Conservation (phyloP, 1,140 invertebrate genomes). For the Calliphora vicina region DNA sequence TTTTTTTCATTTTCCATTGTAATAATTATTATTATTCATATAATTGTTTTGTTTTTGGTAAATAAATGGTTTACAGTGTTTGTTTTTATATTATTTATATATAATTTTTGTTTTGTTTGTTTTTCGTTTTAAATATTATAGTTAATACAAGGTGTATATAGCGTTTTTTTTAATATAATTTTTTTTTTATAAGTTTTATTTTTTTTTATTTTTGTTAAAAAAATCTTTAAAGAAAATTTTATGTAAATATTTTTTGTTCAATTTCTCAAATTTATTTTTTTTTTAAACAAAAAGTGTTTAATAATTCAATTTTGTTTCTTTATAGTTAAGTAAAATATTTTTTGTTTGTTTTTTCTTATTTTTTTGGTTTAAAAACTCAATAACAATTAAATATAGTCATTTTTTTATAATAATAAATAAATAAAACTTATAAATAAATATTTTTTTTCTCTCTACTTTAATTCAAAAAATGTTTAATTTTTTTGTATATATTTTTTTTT, state of each 20-base stretch:
- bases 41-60: conserved; percentile 23
- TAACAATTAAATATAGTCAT: conserved; percentile 26
- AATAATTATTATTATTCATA: conserved; percentile 28
- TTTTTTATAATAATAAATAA: conserved; percentile 14
- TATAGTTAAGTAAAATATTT: background rate
- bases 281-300: conserved; percentile 28
- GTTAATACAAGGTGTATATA: conserved; percentile 33
- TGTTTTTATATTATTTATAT: conserved; percentile 20
- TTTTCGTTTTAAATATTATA: conserved; percentile 13
- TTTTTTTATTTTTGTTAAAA: background rate
- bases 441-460: background rate
- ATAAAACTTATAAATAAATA: conserved; percentile 25
- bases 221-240: conserved; percentile 2
- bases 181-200: background rate
- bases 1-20: background rate
- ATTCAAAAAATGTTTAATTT: background rate
- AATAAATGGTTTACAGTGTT: conserved; percentile 31
- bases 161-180: conserved; percentile 32
- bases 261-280: background rate
- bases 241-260: conserved; percentile 24
- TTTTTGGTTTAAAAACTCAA: conserved; percentile 30
- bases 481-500: conserved; percentile 7
- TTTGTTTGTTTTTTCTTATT: background rate
- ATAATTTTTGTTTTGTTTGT: conserved; percentile 11
- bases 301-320: conserved; percentile 20